A percentile compares a stretch with the other conserved stretches of the same genome.
Conservation (phyloP, 2,797 vertebrate species). For the Garrulus glandarius region DNA sequence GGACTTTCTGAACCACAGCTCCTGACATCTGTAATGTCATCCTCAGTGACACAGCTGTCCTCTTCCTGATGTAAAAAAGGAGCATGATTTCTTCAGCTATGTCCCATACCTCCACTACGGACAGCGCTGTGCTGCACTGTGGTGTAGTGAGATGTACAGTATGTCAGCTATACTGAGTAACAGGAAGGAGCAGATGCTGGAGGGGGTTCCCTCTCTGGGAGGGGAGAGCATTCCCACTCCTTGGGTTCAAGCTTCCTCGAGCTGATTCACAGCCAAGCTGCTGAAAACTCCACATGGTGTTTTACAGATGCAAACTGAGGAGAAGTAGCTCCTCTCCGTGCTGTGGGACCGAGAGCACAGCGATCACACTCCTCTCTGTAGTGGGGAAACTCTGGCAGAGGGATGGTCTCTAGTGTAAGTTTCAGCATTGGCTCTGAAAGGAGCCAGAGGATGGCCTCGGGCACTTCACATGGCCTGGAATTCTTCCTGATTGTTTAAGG, state of each 20-base stretch:
- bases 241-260: rapidly evolving
- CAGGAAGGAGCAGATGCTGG: rapidly evolving
- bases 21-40: neutral
- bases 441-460: neutral
- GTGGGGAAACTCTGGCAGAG: neutral
- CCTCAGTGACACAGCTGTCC: neutral
- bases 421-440: neutral
- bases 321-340: neutral
- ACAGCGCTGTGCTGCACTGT: neutral
- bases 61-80: neutral
- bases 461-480: neutral
- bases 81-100: neutral
- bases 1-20: neutral
- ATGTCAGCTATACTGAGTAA: neutral
- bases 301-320: neutral
- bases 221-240: neutral
- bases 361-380: neutral
- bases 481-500: neutral
- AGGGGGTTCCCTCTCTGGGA: neutral
- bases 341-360: neutral
- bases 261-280: neutral
- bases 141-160: rapidly evolving
- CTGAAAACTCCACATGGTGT: neutral
- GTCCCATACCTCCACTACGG: rapidly evolving
- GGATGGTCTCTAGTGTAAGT: neutral